phyloP scores from a whole-genome alignment of 2,113 vertebrate genomes.

The Empidonax traillii region DNA sequence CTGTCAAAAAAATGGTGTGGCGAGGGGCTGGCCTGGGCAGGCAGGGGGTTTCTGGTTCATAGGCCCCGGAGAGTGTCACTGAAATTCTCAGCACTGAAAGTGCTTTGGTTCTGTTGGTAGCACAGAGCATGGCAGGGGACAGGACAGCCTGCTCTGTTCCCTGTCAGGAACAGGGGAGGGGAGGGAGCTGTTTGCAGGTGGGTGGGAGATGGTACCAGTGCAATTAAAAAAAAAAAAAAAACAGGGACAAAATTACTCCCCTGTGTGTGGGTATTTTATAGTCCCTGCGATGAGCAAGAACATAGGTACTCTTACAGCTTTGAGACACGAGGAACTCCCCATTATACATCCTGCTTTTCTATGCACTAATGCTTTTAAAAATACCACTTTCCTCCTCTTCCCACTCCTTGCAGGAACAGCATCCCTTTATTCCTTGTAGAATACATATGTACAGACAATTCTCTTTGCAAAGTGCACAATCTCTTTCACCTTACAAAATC shows the following conservation, averaged over 20 bases:
- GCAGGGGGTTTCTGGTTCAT: not conserved
- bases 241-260: not conserved
- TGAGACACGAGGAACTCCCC: not conserved
- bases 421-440: not conserved
- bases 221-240: not conserved
- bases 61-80: not conserved
- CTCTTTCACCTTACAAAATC: not conserved
- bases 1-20: not conserved
- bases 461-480: not conserved
- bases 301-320: not conserved
- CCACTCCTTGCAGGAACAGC: not conserved
- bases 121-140: not conserved
- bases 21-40: not conserved
- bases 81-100: not conserved
- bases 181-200: not conserved
- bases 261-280: not conserved
- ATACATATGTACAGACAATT: not conserved
- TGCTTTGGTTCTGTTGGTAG: not conserved
- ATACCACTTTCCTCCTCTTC: not conserved
- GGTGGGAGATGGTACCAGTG: not conserved
- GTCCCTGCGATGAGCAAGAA: not conserved
- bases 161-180: not conserved
- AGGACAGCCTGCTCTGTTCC: not conserved
- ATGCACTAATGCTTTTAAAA: slow-evolving; percentile 20
- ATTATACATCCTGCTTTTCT: not conserved